Base-by-base conservation (phyloP, 2,797 vertebrate genomes). In the Sebastes paucispinis region DNA sequence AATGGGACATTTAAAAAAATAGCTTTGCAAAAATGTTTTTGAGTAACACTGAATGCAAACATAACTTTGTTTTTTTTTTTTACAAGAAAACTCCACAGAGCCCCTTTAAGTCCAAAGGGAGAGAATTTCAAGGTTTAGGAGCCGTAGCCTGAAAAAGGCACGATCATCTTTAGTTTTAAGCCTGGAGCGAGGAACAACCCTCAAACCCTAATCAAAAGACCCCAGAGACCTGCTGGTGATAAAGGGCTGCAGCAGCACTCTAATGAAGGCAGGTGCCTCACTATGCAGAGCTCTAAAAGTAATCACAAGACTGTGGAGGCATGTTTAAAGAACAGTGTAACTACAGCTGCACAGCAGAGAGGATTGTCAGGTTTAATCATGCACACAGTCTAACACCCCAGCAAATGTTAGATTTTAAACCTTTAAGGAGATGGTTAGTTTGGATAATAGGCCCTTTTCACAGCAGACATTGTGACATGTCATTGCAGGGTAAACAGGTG, bases 171-270 rank as follows among this genome's bases (percentile, higher is more conserved):
- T 58, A 27, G 73, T 70, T 80, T 64, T 7, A 60, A 29, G 18
- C 68, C 29, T 73, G 57, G 5, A 68, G 62, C 3, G 4, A 67
- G 58, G 52, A 75, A 32, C 20, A 67, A 69, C 60, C 50, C 77
- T 27, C 54, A 74, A 68, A 58, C 57, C 9, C 12, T 43, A 29
- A 84, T 73, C 74, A 78, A 66, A 68, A 69, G 50, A 75, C 39
- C 74, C 25, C 7, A 59, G 58, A 71, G 24, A 65, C 31, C 16
- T 4, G 13, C 24, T 63, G 24, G 14, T 7, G 55, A 50, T 72
- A 27, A 59, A 78, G 27, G 58, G 39, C 77, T 67, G 70, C 75
- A 63, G 69, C 60, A 62, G 47, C 31, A 20, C 39, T 70, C 3
- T 57, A 22, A 75, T 20, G 59, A 8, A 36, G 50, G 52, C 50